A percentile compares a stretch with the other conserved stretches of the same genome.
Evolutionary conservation across 2,113 vertebrate genomes (phyloP).

Genomic region (Chunga burmeisteri): DNA sequence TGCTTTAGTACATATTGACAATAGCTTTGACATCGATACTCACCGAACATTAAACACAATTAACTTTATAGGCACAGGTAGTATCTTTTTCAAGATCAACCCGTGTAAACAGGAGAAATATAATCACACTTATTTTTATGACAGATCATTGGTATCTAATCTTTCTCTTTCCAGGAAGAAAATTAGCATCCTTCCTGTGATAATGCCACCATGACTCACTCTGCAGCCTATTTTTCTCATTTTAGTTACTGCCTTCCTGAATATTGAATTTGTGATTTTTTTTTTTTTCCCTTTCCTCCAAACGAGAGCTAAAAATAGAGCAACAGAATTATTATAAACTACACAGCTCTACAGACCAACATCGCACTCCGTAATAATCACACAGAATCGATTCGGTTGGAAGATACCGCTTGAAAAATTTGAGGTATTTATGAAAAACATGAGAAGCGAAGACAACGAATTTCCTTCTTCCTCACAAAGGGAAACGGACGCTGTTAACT

Average conservation of each 20-base stretch:
- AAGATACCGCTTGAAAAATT: accelerated
- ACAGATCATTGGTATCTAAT: not conserved
- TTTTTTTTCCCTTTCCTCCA: not conserved
- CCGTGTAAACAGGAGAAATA: not conserved
- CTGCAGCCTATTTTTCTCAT: not conserved
- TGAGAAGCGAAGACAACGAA: no score
- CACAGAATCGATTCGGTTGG: no score
- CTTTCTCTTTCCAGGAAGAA: not conserved
- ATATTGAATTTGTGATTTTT: not conserved
- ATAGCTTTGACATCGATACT: not conserved
- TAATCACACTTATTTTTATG: not conserved
- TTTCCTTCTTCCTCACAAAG: not conserved
- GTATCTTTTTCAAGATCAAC: not conserved
- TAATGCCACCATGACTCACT: not conserved
- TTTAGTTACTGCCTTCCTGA: not conserved
- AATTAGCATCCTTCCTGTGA: not conserved
- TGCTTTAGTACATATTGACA: not conserved
- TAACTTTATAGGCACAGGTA: not conserved
- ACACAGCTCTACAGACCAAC: not conserved
- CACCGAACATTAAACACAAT: not conserved
- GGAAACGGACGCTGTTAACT: not conserved
- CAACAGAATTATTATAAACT: not conserved
- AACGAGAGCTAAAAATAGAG: not conserved
- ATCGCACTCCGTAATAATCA: no score
- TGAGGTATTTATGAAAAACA: not conserved